Percentiles rank a stretch among this genome's conserved stretches.
phyloP scores from a whole-genome alignment of 1,140 invertebrate species.

The Tetramorium parvispinum region DNA sequence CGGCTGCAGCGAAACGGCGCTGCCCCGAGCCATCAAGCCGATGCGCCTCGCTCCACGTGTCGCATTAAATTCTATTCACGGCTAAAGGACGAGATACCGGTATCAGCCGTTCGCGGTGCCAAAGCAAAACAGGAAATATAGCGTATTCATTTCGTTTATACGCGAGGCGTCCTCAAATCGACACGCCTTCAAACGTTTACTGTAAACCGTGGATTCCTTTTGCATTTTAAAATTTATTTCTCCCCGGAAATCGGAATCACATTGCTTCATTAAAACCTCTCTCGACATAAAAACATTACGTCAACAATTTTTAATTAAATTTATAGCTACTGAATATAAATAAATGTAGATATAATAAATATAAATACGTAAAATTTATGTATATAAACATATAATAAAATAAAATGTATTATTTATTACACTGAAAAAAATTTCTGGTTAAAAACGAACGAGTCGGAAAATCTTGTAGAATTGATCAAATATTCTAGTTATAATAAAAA shows the following conservation, averaged over 20 bases:
- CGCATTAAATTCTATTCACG: conserved; percentile 37
- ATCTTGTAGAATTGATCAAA: too few relatives aligned
- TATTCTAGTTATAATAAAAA: too few relatives aligned
- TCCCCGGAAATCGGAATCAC: not conserved
- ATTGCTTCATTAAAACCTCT: not conserved
- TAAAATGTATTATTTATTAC: too few relatives aligned
- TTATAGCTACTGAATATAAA: not conserved
- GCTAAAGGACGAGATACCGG: conserved; percentile 7
- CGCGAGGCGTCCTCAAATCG: not conserved
- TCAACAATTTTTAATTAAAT: not conserved
- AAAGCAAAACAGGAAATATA: not conserved
- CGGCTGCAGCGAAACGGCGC: conserved; percentile 1
- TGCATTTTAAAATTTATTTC: not conserved
- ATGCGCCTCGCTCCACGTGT: conserved; percentile 34
- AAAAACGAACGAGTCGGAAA: too few relatives aligned
- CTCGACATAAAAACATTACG: not conserved
- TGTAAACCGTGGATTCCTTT: not conserved
- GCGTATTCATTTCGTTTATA: not conserved
- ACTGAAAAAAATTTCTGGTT: too few relatives aligned
- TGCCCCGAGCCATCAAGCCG: not conserved
- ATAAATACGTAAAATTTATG: too few relatives aligned
- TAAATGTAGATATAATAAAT: not conserved
- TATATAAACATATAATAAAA: too few relatives aligned
- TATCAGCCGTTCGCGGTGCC: not conserved
- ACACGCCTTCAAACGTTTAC: not conserved